Conservation (phyloP, 2,888 invertebrate species). For the Drosophila suboccidentalis region DNA sequence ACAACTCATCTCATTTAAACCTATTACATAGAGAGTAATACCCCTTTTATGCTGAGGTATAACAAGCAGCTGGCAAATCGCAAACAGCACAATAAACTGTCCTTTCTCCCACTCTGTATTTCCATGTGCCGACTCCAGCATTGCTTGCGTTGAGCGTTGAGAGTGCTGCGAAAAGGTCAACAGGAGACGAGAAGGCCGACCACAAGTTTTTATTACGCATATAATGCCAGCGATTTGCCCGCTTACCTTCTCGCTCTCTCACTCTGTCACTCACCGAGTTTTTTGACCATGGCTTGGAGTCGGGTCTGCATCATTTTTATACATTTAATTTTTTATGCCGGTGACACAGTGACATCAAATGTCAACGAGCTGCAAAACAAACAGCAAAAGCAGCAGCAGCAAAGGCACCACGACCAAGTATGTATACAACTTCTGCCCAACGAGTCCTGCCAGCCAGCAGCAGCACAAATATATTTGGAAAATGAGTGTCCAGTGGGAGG, state of each 20-base stretch:
- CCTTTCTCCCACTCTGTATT: conserved; percentile 26
- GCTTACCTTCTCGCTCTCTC: conserved; percentile 3
- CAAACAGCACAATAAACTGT: conserved; percentile 66
- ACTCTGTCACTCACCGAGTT: not conserved
- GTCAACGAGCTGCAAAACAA: conserved; percentile 81
- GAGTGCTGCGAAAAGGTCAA: conserved; percentile 71
- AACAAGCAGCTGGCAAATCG: conserved; percentile 49
- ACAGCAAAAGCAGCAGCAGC: conserved; percentile 47
- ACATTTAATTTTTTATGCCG: conserved; percentile 80
- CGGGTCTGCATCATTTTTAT: conserved; percentile 72
- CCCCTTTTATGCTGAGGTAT: conserved; percentile 1
- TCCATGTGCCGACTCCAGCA: conserved; percentile 11
- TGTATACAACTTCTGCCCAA: conserved; percentile 21
- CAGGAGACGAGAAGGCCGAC: conserved; percentile 45
- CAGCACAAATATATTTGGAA: conserved; percentile 70
- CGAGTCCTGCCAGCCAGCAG: conserved; percentile 27
- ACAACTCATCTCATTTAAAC: not conserved
- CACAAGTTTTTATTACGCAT: conserved; percentile 81
- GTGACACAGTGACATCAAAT: conserved; percentile 81
- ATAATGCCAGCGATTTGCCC: conserved; percentile 76
- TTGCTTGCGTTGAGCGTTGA: conserved; percentile 20
- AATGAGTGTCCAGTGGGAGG: conserved; percentile 70
- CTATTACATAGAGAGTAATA: not conserved
- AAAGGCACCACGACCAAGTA: conserved; percentile 8
- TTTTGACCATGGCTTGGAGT: conserved; percentile 28